A percentile compares a stretch with the other conserved stretches of the same genome.
Evolutionary conservation across 2,888 invertebrate genomes (phyloP).

Genomic region (Julus scandinavius): DNA sequence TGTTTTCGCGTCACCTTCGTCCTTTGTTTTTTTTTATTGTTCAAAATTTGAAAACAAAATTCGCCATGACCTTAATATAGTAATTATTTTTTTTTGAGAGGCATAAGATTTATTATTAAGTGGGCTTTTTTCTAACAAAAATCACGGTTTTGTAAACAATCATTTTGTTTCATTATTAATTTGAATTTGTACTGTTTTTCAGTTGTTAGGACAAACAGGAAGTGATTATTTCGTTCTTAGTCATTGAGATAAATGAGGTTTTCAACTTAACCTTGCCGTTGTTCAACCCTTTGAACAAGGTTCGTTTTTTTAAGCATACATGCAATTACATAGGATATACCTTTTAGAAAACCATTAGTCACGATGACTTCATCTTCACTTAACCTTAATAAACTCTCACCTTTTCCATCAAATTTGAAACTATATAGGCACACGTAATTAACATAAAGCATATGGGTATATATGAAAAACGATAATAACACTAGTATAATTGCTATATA

Average conservation of each 20-base stretch:
- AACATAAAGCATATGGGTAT: too few relatives aligned
- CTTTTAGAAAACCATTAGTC: background rate
- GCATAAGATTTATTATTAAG: too few relatives aligned
- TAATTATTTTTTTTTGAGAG: background rate
- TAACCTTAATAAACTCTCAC: background rate
- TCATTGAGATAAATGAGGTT: background rate
- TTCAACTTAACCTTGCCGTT: background rate
- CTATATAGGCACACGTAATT: too few relatives aligned
- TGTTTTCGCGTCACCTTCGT: background rate
- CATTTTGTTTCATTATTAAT: background rate
- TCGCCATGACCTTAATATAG: background rate
- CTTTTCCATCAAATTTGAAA: background rate
- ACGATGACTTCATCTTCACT: background rate
- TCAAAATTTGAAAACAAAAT: background rate
- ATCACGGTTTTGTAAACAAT: background rate
- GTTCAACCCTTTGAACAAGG: background rate
- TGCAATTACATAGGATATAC: background rate
- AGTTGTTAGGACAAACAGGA: background rate
- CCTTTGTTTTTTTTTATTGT: background rate
- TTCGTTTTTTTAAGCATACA: background rate
- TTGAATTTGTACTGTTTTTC: background rate
- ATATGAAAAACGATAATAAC: too few relatives aligned
- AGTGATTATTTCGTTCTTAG: background rate
- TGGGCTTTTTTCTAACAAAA: background rate
- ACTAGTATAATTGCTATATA: too few relatives aligned